These are phyloP conservation scores for Apostichopus californicus DNA, from an alignment of 35 echinoderm and acorn worm species.

Conservation along the genomic window DNA sequence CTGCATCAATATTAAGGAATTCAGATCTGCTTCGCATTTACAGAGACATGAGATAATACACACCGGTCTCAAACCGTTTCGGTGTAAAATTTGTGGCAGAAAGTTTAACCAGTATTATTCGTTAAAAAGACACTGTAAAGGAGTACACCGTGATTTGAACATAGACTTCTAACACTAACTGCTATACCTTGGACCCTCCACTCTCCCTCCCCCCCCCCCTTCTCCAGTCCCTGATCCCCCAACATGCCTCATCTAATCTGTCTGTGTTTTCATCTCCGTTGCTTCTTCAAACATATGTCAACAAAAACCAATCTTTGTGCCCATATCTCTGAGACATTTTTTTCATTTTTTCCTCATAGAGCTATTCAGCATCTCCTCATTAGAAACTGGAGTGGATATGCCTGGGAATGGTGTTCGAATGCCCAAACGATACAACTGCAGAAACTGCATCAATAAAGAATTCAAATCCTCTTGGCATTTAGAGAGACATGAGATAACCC, in stretches of 20 bases:
- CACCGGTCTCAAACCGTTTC: conserved; percentile 39
- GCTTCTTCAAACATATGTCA: too few relatives aligned
- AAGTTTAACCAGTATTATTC: not conserved
- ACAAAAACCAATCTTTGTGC: not conserved
- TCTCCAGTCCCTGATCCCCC: too few relatives aligned
- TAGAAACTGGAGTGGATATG: not conserved
- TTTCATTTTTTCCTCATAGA: not conserved
- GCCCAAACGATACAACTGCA: not conserved
- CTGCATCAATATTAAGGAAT: conserved; percentile 8
- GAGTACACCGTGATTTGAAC: not conserved
- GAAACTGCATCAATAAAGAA: conserved; percentile 1
- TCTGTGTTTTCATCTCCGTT: too few relatives aligned
- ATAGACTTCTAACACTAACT: too few relatives aligned
- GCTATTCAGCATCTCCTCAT: not conserved
- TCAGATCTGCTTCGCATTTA: conserved; percentile 3
- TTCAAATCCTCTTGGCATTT: conserved; percentile 16
- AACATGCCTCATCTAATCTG: too few relatives aligned
- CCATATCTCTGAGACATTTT: not conserved
- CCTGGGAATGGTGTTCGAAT: not conserved
- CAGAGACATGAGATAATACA: conserved; percentile 40
- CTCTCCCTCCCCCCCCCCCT: too few relatives aligned
- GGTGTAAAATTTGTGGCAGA: conserved; percentile 10
- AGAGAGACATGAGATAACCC: conserved; percentile 37
- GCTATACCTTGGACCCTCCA: too few relatives aligned
- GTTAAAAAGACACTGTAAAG: conserved; percentile 25